A percentile compares a stretch with the other conserved stretches of the same genome.
Conservation (phyloP, 2,888 invertebrate genomes). For the Nymphalis polychloros region DNA sequence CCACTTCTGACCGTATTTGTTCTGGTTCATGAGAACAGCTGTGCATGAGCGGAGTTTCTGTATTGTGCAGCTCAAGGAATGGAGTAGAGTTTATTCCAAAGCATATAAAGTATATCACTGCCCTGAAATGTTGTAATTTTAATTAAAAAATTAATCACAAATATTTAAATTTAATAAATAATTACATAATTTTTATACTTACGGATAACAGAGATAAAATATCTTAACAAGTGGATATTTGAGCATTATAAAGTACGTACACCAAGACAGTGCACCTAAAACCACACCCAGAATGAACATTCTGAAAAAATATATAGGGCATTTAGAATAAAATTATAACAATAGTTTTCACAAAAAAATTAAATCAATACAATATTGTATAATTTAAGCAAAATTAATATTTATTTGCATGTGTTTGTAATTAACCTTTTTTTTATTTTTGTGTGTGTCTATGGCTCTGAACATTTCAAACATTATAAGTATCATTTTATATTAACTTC, state of each 20-base stretch:
- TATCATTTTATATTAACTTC: too few relatives aligned
- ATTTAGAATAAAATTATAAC: not conserved
- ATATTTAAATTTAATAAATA: not conserved
- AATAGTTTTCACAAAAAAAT: too few relatives aligned
- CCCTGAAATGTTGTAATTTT: constrained; percentile 71
- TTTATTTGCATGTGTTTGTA: too few relatives aligned
- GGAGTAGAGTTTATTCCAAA: constrained; percentile 90
- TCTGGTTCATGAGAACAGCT: constrained; percentile 88
- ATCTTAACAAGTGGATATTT: constrained; percentile 90
- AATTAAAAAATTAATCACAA: not conserved
- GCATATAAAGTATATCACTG: constrained; percentile 88
- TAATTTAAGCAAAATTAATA: too few relatives aligned
- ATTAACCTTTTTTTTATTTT: too few relatives aligned
- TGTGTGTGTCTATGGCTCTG: too few relatives aligned
- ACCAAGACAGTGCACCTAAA: constrained; percentile 83
- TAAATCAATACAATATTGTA: too few relatives aligned
- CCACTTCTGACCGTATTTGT: constrained; percentile 91
- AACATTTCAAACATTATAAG: too few relatives aligned
- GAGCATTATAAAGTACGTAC: constrained; percentile 86
- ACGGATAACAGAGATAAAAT: constrained; percentile 95
- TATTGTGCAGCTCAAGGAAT: constrained; percentile 84
- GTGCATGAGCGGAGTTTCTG: constrained; percentile 85
- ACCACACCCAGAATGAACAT: constrained; percentile 84
- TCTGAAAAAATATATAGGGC: constrained; percentile 68
- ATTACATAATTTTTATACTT: constrained; percentile 71